These are phyloP conservation scores for Colossoma macropomum DNA, from an alignment of 2,113 vertebrate genomes.

Conservation along the genomic window DNA sequence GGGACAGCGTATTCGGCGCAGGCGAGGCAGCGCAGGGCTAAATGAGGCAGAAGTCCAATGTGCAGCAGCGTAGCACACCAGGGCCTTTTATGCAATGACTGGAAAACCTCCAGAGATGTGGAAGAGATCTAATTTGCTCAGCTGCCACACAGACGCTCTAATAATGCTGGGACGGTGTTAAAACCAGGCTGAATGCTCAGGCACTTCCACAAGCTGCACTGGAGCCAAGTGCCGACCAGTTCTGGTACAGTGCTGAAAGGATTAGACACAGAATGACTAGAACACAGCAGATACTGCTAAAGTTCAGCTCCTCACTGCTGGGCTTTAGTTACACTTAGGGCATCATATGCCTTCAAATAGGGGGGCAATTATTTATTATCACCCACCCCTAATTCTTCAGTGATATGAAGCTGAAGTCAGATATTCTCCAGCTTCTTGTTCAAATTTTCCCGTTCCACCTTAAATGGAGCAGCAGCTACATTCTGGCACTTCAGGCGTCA, in stretches of 20 bases:
- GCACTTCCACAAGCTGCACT: neutral
- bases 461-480: too few relatives aligned
- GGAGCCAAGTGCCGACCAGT: neutral
- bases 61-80: neutral
- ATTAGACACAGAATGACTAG: neutral
- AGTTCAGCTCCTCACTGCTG: too few relatives aligned
- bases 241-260: neutral
- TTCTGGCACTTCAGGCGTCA: too few relatives aligned
- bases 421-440: too few relatives aligned
- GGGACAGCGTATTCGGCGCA: neutral
- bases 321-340: too few relatives aligned
- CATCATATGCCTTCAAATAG: too few relatives aligned
- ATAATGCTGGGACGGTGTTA: neutral
- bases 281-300: neutral
- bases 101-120: constrained; percentile 45
- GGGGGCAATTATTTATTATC: too few relatives aligned
- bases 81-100: constrained; percentile 33
- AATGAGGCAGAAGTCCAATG: constrained; percentile 22
- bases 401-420: too few relatives aligned
- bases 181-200: neutral
- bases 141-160: constrained; percentile 4
- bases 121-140: constrained; percentile 44
- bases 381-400: too few relatives aligned
- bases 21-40: neutral
- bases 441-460: too few relatives aligned